Percentiles rank a stretch among this genome's conserved stretches.
phyloP scores from a whole-genome alignment of 1,140 invertebrate genomes.

The Pogonomyrmex barbatus region DNA sequence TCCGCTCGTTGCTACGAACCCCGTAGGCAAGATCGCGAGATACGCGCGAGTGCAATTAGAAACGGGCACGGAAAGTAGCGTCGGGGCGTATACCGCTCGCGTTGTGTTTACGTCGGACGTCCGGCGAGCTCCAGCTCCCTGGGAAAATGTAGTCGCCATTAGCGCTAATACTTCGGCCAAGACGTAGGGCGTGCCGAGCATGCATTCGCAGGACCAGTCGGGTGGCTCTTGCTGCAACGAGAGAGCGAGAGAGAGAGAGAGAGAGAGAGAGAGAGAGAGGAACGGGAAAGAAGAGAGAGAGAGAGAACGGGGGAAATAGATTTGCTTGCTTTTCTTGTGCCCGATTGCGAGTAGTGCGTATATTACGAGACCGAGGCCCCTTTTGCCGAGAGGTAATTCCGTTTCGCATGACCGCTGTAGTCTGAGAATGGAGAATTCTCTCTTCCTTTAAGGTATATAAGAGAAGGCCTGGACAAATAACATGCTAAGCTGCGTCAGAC shows the following conservation, averaged over 20 bases:
- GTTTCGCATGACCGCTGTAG: constrained; percentile 51
- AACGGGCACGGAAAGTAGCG: constrained; percentile 44
- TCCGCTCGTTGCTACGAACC: not conserved
- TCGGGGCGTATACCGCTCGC: constrained; percentile 63
- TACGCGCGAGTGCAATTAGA: constrained; percentile 66
- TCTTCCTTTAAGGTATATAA: not conserved
- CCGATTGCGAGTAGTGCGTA: constrained; percentile 45
- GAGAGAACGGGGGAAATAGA: constrained; percentile 5
- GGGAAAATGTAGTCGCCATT: constrained; percentile 73
- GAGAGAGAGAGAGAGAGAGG: not conserved
- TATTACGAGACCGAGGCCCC: constrained; percentile 47
- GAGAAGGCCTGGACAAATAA: constrained; percentile 15
- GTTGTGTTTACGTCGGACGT: constrained; percentile 58
- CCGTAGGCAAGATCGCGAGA: constrained; percentile 7
- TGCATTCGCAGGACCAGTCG: constrained; percentile 25
- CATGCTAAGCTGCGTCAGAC: not conserved
- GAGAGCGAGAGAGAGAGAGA: not conserved
- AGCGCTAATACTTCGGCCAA: constrained; percentile 70
- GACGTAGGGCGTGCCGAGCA: constrained; percentile 61
- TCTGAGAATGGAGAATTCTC: constrained; percentile 34
- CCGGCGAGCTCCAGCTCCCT: constrained; percentile 29
- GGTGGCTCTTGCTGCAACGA: not conserved
- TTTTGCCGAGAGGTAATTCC: constrained; percentile 46
- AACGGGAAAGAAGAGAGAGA: too few species aligned
- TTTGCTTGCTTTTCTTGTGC: constrained; percentile 32